Conservation (phyloP, 2,797 vertebrate genomes). For the Lutjanus argentimaculatus region DNA sequence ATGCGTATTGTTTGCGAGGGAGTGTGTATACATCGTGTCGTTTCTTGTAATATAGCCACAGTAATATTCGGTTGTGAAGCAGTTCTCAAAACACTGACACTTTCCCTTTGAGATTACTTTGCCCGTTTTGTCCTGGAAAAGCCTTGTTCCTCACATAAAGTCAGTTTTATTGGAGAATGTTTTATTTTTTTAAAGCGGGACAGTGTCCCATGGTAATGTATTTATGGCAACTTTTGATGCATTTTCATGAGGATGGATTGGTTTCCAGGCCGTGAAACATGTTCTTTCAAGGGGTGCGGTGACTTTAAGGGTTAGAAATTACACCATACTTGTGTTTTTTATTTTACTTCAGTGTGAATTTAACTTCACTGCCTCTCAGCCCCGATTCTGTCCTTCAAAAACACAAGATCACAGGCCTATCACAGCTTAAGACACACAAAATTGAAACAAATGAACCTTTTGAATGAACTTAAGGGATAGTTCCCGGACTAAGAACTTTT, state of each 20-base stretch:
- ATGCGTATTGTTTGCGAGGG: slow-evolving; percentile 58
- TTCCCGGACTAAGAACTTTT: slow-evolving; percentile 53
- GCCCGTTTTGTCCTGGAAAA: slow-evolving; percentile 74
- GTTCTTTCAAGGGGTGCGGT: slow-evolving; percentile 51
- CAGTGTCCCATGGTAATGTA: slow-evolving; percentile 39
- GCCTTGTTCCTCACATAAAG: slow-evolving; percentile 59
- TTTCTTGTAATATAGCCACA: slow-evolving; percentile 67
- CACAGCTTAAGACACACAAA: slow-evolving; percentile 25
- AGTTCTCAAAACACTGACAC: slow-evolving; percentile 64
- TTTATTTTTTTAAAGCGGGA: not conserved
- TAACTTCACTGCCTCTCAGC: not conserved
- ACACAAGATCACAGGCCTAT: slow-evolving; percentile 30
- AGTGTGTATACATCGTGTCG: slow-evolving; percentile 30
- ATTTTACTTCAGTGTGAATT: not conserved
- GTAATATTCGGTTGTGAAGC: slow-evolving; percentile 64
- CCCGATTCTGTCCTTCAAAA: slow-evolving; percentile 43
- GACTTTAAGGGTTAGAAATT: slow-evolving; percentile 47
- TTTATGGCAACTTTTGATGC: slow-evolving; percentile 63
- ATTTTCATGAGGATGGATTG: slow-evolving; percentile 54
- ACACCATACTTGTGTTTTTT: slow-evolving; percentile 7
- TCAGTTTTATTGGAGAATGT: slow-evolving; percentile 46
- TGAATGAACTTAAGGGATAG: slow-evolving; percentile 38
- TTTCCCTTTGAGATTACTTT: slow-evolving; percentile 75
- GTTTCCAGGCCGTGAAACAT: slow-evolving; percentile 54
- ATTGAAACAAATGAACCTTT: slow-evolving; percentile 61